Percentiles rank a stretch among this genome's conserved stretches.
Evolutionary conservation across 1,140 invertebrate species (phyloP).

Genomic region (Papilio machaon): DNA sequence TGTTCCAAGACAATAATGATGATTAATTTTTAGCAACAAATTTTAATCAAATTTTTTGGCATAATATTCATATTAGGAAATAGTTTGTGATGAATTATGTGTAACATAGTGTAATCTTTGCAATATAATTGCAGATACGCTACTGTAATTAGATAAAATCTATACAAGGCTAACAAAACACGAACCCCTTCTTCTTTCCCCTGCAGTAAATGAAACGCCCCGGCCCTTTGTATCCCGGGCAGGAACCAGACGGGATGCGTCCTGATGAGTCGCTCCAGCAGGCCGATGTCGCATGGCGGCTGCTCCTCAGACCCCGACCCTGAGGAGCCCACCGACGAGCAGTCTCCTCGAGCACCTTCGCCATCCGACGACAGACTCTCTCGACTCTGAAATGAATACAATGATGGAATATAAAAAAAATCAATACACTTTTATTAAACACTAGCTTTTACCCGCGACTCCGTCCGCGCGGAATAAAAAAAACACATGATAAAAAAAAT

Average conservation of each 20-base stretch:
- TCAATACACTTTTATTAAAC: no score
- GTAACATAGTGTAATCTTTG: conserved; percentile 49
- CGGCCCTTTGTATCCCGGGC: conserved; percentile 95
- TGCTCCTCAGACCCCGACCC: conserved; percentile 77
- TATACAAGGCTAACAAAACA: conserved; percentile 43
- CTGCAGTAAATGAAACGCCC: conserved; percentile 95
- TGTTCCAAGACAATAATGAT: no score
- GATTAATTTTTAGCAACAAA: no score
- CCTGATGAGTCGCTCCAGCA: conserved; percentile 93
- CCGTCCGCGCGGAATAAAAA: no score
- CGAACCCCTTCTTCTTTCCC: conserved; percentile 95
- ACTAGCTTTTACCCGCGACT: no score
- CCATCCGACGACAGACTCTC: conserved; percentile 79
- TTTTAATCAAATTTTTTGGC: no score
- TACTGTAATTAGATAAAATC: not conserved
- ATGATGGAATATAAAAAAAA: no score
- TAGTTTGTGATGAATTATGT: conserved; percentile 44
- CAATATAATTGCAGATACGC: not conserved
- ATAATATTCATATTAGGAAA: no score
- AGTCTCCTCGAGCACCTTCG: conserved; percentile 78
- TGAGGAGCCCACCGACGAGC: conserved; percentile 74
- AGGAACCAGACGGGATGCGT: conserved; percentile 98
- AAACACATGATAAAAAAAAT: no score
- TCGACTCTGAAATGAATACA: conserved; percentile 70
- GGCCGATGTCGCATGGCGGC: conserved; percentile 89